Percentiles rank a stretch among this genome's conserved stretches.
phyloP scores from a whole-genome alignment of 2,797 vertebrate genomes.

The Platalea minor region DNA sequence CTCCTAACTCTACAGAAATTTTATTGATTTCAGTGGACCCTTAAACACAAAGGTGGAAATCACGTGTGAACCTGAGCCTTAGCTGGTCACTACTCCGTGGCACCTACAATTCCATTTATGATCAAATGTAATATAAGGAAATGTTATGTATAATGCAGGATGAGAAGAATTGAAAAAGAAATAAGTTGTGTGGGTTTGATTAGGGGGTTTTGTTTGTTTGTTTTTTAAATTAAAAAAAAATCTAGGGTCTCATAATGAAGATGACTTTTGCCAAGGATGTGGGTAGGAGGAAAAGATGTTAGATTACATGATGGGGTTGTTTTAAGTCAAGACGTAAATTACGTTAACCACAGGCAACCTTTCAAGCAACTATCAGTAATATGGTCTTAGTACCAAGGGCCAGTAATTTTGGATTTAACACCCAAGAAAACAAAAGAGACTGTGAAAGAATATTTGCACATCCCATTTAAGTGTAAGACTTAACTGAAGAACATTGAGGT shows the following conservation, averaged over 20 bases:
- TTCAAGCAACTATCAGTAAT: background rate
- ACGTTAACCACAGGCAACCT: background rate
- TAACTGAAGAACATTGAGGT: constrained; percentile 27
- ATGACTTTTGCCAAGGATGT: background rate
- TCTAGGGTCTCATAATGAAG: background rate
- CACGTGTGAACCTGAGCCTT: background rate
- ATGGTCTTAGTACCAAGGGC: background rate
- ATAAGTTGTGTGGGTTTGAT: background rate
- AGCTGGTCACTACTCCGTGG: background rate
- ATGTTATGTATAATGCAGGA: background rate
- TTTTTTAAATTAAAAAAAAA: background rate
- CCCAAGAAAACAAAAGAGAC: constrained; percentile 6
- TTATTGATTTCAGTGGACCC: background rate
- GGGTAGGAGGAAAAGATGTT: background rate
- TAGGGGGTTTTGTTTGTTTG: background rate
- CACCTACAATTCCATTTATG: background rate
- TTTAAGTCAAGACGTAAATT: background rate
- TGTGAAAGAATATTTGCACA: background rate
- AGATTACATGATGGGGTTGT: background rate
- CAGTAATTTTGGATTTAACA: background rate
- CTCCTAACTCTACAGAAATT: background rate
- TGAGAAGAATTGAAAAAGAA: background rate
- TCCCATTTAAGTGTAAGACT: constrained; percentile 15
- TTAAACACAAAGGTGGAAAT: background rate
- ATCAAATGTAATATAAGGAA: background rate